Evolutionary conservation across 2,888 invertebrate genomes (phyloP).

Genomic region (Pecten maximus): DNA sequence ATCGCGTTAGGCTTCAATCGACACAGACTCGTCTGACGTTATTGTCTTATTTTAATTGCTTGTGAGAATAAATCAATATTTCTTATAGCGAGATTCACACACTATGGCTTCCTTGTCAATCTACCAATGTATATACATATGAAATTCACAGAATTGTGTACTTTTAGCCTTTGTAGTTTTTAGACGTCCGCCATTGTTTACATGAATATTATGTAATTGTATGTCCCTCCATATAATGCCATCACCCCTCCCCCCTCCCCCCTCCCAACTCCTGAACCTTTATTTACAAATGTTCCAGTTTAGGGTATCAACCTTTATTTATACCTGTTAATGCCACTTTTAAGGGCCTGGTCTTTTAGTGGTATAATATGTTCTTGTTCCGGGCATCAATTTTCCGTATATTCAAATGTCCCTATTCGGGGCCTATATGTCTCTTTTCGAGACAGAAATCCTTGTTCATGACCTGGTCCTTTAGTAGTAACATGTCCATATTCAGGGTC

Average conservation of each 20-base stretch:
- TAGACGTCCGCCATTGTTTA: neutral
- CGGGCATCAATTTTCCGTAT: too few relatives aligned
- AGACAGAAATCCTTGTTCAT: too few relatives aligned
- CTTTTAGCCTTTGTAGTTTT: neutral
- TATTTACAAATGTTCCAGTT: neutral
- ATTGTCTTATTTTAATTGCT: slow-evolving; percentile 1
- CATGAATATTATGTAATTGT: too few relatives aligned
- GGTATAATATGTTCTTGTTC: neutral
- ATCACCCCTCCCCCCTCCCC: too few relatives aligned
- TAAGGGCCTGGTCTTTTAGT: neutral
- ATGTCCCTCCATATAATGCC: too few relatives aligned
- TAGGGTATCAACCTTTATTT: neutral
- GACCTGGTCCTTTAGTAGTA: too few relatives aligned
- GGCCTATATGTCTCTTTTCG: too few relatives aligned
- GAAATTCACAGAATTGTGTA: neutral
- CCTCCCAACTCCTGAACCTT: too few relatives aligned
- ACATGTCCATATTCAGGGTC: too few relatives aligned
- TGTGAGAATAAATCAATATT: neutral
- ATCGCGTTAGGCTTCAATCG: neutral
- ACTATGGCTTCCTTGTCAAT: neutral
- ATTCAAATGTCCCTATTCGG: too few relatives aligned
- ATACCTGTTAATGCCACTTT: neutral
- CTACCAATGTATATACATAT: neutral
- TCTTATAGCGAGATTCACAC: neutral
- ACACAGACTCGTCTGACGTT: neutral